Evolutionary conservation across 1,140 invertebrate genomes (phyloP).

Genomic region (Drosophila cardini): DNA sequence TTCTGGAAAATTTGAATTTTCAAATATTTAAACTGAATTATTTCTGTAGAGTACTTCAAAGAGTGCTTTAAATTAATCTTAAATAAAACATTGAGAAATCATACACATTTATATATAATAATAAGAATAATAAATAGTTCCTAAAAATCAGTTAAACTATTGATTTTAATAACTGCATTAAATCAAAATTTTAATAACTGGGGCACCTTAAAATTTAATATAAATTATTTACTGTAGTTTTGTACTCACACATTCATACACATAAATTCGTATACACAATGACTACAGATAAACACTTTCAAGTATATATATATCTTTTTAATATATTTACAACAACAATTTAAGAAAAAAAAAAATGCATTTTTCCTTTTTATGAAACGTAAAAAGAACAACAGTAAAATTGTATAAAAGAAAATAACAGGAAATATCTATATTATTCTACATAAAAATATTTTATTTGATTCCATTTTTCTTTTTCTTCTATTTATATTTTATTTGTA

Average conservation of each 20-base stretch:
- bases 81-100: not conserved
- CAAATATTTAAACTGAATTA: slow-evolving; percentile 2
- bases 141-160: not conserved
- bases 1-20: not conserved
- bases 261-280: slow-evolving; percentile 26
- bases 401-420: slow-evolving; percentile 53
- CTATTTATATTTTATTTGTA: slow-evolving; percentile 80
- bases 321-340: slow-evolving; percentile 9
- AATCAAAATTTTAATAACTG: not conserved
- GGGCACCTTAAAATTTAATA: slow-evolving; percentile 7
- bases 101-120: slow-evolving; percentile 31
- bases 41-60: slow-evolving; percentile 22
- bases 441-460: slow-evolving; percentile 72
- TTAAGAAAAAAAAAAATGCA: slow-evolving; percentile 4
- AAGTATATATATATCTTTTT: slow-evolving; percentile 19
- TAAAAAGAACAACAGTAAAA: slow-evolving; percentile 41
- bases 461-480: slow-evolving; percentile 83
- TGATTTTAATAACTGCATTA: slow-evolving; percentile 16
- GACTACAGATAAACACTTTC: slow-evolving; percentile 16
- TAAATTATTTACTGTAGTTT: slow-evolving; percentile 8
- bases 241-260: slow-evolving; percentile 20
- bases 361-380: slow-evolving; percentile 32
- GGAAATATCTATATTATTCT: slow-evolving; percentile 52
- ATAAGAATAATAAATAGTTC: slow-evolving; percentile 11
- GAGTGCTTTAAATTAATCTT: slow-evolving; percentile 1